Conservation (phyloP, 2,888 invertebrate species). For the Drosophila antonietae region DNA sequence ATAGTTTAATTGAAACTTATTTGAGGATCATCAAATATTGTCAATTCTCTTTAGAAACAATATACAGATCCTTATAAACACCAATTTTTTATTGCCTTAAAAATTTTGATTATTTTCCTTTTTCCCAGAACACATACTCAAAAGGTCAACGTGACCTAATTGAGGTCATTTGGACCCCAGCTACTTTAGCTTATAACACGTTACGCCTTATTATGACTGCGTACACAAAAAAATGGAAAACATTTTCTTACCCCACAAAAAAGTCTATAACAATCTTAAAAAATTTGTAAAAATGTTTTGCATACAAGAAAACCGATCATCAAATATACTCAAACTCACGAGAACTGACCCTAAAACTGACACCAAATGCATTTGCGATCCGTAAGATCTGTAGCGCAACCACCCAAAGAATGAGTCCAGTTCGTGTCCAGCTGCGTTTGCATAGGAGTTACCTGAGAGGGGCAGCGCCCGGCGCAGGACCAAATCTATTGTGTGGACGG, state of each 20-base stretch:
- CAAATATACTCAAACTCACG: constrained; percentile 65
- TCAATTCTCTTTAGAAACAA: neutral
- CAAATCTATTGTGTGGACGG: constrained; percentile 39
- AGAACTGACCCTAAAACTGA: constrained; percentile 25
- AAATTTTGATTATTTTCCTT: neutral
- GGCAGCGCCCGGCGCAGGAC: constrained; percentile 40
- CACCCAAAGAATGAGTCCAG: constrained; percentile 32
- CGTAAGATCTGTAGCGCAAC: constrained; percentile 40
- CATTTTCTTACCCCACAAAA: constrained; percentile 34
- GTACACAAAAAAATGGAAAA: constrained; percentile 43
- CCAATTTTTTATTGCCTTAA: neutral
- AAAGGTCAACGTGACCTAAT: constrained; percentile 64
- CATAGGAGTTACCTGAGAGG: constrained; percentile 39
- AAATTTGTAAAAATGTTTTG: constrained; percentile 75
- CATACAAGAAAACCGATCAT: constrained; percentile 68
- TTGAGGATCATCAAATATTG: neutral
- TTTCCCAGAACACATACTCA: neutral
- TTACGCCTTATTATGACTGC: constrained; percentile 73
- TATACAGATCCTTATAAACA: neutral
- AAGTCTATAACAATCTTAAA: constrained; percentile 53
- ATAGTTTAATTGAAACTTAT: neutral
- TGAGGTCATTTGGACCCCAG: constrained; percentile 54
- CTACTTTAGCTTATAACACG: constrained; percentile 41
- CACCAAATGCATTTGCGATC: constrained; percentile 34
- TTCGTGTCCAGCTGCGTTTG: constrained; percentile 58